Conservation (phyloP, 2,888 invertebrate species). For the Cryptophagus acutangulus region DNA sequence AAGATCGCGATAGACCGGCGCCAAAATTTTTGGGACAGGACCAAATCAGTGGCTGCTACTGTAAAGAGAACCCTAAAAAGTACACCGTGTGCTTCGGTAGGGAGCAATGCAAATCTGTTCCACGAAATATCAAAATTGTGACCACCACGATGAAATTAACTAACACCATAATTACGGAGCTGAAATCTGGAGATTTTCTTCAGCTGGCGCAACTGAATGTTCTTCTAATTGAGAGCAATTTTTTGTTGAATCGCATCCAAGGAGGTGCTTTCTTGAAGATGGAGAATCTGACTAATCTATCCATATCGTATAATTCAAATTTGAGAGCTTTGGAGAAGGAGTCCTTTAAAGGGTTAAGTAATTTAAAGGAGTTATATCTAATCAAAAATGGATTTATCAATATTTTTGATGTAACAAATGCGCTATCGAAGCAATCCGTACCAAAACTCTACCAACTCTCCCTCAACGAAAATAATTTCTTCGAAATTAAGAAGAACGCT, state of each 20-base stretch:
- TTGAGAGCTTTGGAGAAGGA: slow-evolving; percentile 47
- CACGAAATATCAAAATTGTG: slow-evolving; percentile 47
- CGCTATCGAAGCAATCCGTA: slow-evolving; percentile 46
- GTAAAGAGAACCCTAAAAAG: slow-evolving; percentile 46
- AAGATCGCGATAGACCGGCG: too few species aligned
- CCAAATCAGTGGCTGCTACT: slow-evolving; percentile 52
- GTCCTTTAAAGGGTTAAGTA: slow-evolving; percentile 52
- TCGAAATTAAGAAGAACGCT: slow-evolving; percentile 46
- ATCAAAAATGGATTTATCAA: slow-evolving; percentile 54
- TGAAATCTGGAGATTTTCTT: slow-evolving; percentile 48
- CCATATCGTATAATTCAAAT: slow-evolving; percentile 54
- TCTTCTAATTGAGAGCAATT: slow-evolving; percentile 55
- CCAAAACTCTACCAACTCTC: slow-evolving; percentile 50
- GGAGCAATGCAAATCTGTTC: slow-evolving; percentile 51
- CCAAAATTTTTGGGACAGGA: too few species aligned
- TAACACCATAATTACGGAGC: slow-evolving; percentile 49
- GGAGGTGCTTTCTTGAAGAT: slow-evolving; percentile 50
- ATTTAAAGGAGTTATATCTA: slow-evolving; percentile 51
- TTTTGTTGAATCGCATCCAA: slow-evolving; percentile 49
- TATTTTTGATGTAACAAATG: slow-evolving; percentile 47
- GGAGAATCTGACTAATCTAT: slow-evolving; percentile 49
- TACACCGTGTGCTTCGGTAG: slow-evolving; percentile 54
- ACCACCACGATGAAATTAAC: slow-evolving; percentile 49
- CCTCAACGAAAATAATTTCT: slow-evolving; percentile 54
- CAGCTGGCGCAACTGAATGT: slow-evolving; percentile 45